Base-by-base conservation (phyloP, 2,888 invertebrate species). In the Dorcus hopei region DNA sequence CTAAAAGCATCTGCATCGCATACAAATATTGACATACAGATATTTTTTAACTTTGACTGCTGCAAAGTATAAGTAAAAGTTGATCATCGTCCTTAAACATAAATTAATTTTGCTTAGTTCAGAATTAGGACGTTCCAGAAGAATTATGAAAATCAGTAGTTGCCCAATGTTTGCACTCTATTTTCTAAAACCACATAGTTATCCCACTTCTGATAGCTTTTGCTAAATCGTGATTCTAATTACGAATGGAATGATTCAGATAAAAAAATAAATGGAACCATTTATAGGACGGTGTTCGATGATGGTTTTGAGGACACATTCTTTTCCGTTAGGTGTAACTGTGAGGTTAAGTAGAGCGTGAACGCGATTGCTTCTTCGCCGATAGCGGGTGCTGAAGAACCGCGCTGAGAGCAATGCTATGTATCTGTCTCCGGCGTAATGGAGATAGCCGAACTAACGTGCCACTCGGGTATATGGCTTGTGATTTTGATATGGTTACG, bases 331-430 rank as follows among this genome's bases (percentile, higher is more conserved):
- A 66, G 64, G 64, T 66, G 66, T 66, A 64, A 62, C 62, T 62
- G 62, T 58, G 59, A 61, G 65, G 69, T 70, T 71, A 73, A 73
- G 69, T 73, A 72, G 73, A 73, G 73, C 73, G 73, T 74, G 66
- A 74, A 74, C 66, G 68, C 68, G 73, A 73, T 74, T 73, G 68
- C 62, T 62, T 63, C 63, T 62, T 62, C 57, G 49, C 54, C 61
- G 65, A 66, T 65, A 66, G 62, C 51, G 59, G 57, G 58, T 56
- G 57, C 52, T 61, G 59, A 62, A 63, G 65, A 58, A 61, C 61
- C 55, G 52, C 53, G 65, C 58, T 70, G 69, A 72, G 70, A 72
- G 71, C 71, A 70, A 69, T 71, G 61, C 68, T 65, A 62, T 71
- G 71, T 71, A 70, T 70, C 69, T 69, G 70, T 68, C 69, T 68